These are phyloP conservation scores for Orthonychiurus folsomi DNA, from an alignment of 2,888 invertebrate genomes.

Conservation along the genomic window DNA sequence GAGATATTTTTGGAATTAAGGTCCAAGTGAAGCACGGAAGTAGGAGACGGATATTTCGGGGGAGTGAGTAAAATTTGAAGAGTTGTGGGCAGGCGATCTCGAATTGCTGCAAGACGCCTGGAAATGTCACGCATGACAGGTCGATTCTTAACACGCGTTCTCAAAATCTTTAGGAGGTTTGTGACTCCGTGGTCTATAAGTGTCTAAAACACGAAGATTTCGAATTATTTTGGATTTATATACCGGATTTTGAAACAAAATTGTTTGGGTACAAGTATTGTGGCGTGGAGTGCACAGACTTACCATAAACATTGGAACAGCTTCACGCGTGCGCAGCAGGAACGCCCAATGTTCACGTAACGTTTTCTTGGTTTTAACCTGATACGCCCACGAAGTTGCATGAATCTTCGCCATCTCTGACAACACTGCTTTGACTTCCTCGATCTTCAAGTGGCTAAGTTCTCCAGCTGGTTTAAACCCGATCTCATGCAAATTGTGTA, in stretches of 20 bases:
- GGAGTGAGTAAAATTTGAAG: background rate
- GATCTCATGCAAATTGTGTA: background rate
- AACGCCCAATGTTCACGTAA: background rate
- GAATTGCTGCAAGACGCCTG: background rate
- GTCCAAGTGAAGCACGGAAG: background rate
- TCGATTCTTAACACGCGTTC: background rate
- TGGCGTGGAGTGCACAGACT: too few relatives aligned
- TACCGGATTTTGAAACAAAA: too few relatives aligned
- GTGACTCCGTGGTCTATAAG: background rate
- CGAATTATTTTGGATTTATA: too few relatives aligned
- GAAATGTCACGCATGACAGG: background rate
- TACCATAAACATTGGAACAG: background rate
- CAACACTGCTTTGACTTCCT: background rate
- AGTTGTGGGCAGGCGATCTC: background rate
- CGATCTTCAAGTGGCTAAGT: background rate
- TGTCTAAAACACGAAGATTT: too few relatives aligned
- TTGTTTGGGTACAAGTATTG: too few relatives aligned
- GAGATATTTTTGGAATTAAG: background rate
- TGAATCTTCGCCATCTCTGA: conserved; percentile 39
- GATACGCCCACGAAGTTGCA: conserved; percentile 38
- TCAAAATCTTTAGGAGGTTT: background rate
- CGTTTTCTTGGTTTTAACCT: conserved; percentile 10
- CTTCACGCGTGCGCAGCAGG: background rate
- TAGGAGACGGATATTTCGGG: background rate
- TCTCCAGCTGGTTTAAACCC: background rate